Percentiles rank a stretch among this genome's conserved stretches.
phyloP scores from a whole-genome alignment of 2,888 invertebrate species.

The Tuberolachnus salignus region DNA sequence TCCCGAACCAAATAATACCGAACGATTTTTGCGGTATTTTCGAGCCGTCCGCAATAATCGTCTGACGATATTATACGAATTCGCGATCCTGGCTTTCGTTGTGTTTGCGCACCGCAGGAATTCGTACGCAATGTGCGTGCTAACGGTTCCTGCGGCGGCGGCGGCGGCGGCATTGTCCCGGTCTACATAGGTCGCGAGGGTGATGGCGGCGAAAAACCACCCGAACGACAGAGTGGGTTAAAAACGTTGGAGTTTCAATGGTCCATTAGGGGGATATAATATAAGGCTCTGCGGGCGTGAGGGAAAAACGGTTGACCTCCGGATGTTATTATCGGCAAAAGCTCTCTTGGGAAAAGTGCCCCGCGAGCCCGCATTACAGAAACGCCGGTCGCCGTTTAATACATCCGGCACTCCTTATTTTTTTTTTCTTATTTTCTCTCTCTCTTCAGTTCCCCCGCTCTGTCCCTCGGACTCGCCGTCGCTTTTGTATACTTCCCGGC shows the following conservation, averaged over 20 bases:
- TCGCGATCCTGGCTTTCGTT: too few relatives aligned
- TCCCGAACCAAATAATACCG: too few relatives aligned
- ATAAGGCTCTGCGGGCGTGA: constrained; percentile 5
- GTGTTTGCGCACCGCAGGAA: background rate
- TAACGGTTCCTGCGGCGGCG: background rate
- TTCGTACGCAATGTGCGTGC: background rate
- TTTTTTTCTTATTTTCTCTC: constrained; percentile 3
- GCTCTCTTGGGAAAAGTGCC: constrained; percentile 53
- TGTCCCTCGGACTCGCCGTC: background rate
- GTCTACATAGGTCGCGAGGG: constrained; percentile 1
- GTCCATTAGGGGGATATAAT: constrained; percentile 47
- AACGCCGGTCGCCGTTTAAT: constrained; percentile 50
- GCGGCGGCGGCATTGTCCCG: background rate
- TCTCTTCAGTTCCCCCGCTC: background rate
- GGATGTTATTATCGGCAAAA: constrained; percentile 56
- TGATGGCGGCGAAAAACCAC: background rate
- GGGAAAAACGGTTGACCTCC: constrained; percentile 54
- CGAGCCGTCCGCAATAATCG: too few relatives aligned
- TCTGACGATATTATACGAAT: too few relatives aligned
- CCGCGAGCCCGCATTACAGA: constrained; percentile 38
- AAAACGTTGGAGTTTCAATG: constrained; percentile 43
- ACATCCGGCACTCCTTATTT: constrained; percentile 50
- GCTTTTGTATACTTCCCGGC: constrained; percentile 34
- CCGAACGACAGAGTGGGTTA: constrained; percentile 24
- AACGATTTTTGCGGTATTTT: too few relatives aligned